Conservation (phyloP, 1,140 invertebrate genomes). For the Helicoverpa zea region DNA sequence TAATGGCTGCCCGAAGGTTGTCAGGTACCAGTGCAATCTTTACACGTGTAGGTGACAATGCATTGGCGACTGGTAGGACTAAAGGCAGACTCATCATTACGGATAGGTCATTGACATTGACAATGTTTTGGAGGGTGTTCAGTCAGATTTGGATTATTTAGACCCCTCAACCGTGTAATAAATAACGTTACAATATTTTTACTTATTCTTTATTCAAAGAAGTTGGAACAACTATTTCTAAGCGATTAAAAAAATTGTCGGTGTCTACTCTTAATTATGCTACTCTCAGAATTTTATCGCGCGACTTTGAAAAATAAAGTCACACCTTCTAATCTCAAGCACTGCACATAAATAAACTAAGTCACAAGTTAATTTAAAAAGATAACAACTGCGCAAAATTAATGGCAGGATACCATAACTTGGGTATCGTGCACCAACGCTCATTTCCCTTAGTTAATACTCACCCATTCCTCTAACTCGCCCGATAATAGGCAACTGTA, state of each 20-base stretch:
- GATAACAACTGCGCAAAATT: constrained; percentile 19
- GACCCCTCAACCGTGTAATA: too few species aligned
- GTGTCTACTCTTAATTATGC: too few species aligned
- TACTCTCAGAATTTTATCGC: not conserved
- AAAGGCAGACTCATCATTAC: too few species aligned
- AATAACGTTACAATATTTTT: too few species aligned
- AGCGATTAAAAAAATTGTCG: too few species aligned
- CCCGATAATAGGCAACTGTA: constrained; percentile 3
- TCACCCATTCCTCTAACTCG: constrained; percentile 6
- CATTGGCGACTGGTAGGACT: too few species aligned
- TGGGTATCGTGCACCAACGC: not conserved
- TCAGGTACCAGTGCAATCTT: constrained; percentile 1
- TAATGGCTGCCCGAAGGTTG: constrained; percentile 23
- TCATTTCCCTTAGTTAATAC: constrained; percentile 28
- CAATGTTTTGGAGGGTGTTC: too few species aligned
- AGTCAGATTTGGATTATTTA: too few species aligned
- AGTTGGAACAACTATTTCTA: too few species aligned
- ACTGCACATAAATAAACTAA: not conserved
- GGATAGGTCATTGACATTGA: too few species aligned
- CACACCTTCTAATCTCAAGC: not conserved
- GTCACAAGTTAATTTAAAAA: not conserved
- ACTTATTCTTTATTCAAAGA: too few species aligned
- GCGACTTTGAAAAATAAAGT: not conserved
- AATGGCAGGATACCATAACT: constrained; percentile 19
- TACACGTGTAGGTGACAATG: not conserved